A percentile compares a stretch with the other conserved stretches of the same genome.
phyloP scores from a whole-genome alignment of 2,888 invertebrate species.

The Folsomia candida region DNA sequence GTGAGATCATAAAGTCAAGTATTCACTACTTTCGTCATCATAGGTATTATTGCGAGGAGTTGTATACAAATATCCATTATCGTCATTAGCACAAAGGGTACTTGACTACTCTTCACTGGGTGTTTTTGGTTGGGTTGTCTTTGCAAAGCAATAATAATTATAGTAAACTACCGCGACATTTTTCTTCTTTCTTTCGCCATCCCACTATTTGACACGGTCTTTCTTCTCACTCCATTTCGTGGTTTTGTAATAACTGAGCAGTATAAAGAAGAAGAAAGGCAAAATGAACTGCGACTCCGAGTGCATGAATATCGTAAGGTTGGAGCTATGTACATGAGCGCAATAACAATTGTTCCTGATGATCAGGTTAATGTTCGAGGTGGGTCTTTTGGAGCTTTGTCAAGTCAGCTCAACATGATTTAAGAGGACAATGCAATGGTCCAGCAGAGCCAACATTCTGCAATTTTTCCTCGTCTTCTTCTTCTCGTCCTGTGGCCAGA shows the following conservation, averaged over 20 bases:
- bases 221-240: conserved; percentile 17
- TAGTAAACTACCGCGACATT: conserved; percentile 19
- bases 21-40: too few species aligned
- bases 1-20: too few species aligned
- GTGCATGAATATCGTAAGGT: too few species aligned
- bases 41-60: too few species aligned
- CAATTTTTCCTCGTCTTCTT: neutral
- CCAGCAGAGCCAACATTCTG: neutral
- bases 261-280: neutral
- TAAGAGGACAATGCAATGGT: conserved; percentile 9
- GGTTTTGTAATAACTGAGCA: neutral
- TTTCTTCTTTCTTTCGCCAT: conserved; percentile 7
- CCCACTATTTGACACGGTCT: conserved; percentile 15
- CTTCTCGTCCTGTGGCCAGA: neutral
- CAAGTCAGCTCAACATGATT: conserved; percentile 3
- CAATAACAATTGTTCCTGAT: conserved; percentile 10
- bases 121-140: neutral
- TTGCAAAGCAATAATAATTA: conserved; percentile 1
- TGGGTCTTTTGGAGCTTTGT: conserved; percentile 12
- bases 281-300: neutral
- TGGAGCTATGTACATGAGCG: neutral
- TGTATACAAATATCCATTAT: too few species aligned
- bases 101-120: too few species aligned
- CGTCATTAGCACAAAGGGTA: too few species aligned
- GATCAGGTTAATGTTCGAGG: conserved; percentile 15